Percentiles rank a stretch among this genome's conserved stretches.
Conservation (phyloP, 2,888 invertebrate species). For the Campoplex nolae region DNA sequence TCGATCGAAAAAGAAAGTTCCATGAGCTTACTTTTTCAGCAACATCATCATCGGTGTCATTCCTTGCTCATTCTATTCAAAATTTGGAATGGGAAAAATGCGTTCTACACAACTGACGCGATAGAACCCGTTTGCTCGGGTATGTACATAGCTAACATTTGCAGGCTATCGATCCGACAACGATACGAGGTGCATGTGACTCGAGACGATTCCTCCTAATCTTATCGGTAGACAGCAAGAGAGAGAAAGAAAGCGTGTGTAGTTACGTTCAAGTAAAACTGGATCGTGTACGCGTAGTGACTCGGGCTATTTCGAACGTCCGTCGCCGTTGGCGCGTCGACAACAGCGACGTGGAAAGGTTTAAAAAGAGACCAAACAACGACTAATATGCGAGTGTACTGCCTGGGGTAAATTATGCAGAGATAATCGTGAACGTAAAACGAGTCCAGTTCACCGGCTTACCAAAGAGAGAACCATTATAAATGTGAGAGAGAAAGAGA, state of each 20-base stretch:
- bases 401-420: constrained; percentile 65
- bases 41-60: not conserved
- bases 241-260: constrained; percentile 39
- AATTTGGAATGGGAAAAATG: constrained; percentile 1
- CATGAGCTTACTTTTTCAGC: not conserved
- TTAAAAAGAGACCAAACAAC: constrained; percentile 54
- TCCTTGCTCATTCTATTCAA: not conserved
- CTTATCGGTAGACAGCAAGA: constrained; percentile 52
- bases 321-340: constrained; percentile 46
- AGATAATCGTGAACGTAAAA: constrained; percentile 64
- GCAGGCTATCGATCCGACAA: constrained; percentile 60
- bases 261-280: constrained; percentile 46
- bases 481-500: not conserved
- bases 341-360: constrained; percentile 45
- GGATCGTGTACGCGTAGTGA: constrained; percentile 57
- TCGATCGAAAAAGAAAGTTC: not conserved
- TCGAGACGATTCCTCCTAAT: constrained; percentile 62
- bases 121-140: constrained; percentile 61
- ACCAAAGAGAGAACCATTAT: not conserved
- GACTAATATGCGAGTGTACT: constrained; percentile 61
- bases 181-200: constrained; percentile 63
- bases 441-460: constrained; percentile 45
- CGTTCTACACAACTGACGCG: constrained; percentile 37
- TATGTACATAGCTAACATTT: constrained; percentile 27
- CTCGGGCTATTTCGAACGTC: constrained; percentile 39